phyloP scores from a whole-genome alignment of 2,113 vertebrate species.

The Odobenus rosmarus region DNA sequence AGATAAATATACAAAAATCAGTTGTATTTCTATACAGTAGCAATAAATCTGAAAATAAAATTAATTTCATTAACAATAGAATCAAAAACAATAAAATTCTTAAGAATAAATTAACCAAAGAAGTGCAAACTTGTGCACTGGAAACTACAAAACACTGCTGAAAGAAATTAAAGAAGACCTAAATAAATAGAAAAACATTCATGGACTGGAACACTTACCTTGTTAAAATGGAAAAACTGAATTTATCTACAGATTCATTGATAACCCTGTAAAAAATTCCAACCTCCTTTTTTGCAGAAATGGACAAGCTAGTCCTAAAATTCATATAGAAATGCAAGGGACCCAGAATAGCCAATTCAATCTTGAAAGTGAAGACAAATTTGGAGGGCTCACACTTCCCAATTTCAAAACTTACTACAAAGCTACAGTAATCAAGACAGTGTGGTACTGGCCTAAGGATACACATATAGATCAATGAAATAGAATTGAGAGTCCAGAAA shows the following conservation, averaged over 20 bases:
- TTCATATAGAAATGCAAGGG: background rate
- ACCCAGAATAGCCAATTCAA: background rate
- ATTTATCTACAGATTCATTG: background rate
- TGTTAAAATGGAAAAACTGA: background rate
- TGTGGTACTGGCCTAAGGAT: background rate
- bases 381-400: background rate
- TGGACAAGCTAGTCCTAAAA: background rate
- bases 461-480: background rate
- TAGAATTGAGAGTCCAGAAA: background rate
- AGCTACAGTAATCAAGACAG: background rate
- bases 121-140: background rate
- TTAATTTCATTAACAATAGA: background rate
- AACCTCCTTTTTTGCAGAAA: background rate
- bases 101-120: background rate
- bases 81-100: background rate
- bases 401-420: background rate
- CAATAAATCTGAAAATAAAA: background rate
- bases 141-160: background rate
- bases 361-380: background rate
- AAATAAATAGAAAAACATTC: background rate
- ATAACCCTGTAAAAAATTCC: background rate
- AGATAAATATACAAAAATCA: background rate
- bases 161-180: background rate
- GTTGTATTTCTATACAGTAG: background rate
- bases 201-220: background rate